Evolutionary conservation across 2,888 invertebrate species (phyloP), one percentile per base, ranked within the genome.

Genomic region (Horisme vitalbata): DNA sequence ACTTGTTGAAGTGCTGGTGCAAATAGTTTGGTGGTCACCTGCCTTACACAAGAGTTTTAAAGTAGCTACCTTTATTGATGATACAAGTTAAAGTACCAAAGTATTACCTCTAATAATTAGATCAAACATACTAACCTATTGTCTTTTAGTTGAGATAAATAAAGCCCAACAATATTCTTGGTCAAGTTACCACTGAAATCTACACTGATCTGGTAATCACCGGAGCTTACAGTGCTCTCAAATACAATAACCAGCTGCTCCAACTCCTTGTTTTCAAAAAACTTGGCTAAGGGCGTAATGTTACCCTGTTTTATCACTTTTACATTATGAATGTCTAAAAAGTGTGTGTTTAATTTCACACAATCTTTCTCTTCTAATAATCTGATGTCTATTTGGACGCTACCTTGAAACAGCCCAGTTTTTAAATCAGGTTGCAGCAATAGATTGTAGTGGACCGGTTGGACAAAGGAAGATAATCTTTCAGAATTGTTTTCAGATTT

Each of bases 81-180:
- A n/a, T n/a, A n/a, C n/a, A n/a, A n/a, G n/a, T n/a, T n/a, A n/a
- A n/a, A n/a, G n/a, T n/a, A n/a, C n/a, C n/a, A n/a, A n/a, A n/a
- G n/a, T n/a, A n/a, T n/a, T n/a, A n/a, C n/a, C n/a, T n/a, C n/a
- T n/a, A n/a, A n/a, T n/a, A n/a, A n/a, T 6, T 26, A 11, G 20
- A 7, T 10, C 5, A 20, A 10, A 33, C 12, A 13, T 8, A 39
- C 48, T 30, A 12, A 87, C 93, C 91, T 89, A 48, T 79, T 66
- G 63, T 89, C 79, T 35, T 75, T 81, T 54, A 95, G 93, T 4
- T 83, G 88, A 47, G 95, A 95, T 56, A 91, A 91, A 72, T 95
- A 96, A 43, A 95, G 90, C 3, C 95, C 95, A 41, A 94, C 92
- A 63, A 95, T 93, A 55, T 92, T 92, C 51, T 91, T 88, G 14